Conservation (phyloP, 2,888 invertebrate species). For the Volucella inflata region DNA sequence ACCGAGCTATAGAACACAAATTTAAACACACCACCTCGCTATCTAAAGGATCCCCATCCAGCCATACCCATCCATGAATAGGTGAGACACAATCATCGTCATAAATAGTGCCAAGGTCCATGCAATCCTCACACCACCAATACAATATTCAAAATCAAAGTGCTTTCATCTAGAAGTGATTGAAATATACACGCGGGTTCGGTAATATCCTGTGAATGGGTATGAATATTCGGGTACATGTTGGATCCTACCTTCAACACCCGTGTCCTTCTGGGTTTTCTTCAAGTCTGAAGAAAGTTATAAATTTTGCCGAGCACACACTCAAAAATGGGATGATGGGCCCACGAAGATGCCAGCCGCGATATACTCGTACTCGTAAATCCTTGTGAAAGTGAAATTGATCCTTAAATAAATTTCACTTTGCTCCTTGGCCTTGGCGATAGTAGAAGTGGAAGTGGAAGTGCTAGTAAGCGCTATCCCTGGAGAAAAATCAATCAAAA, state of each 20-base stretch:
- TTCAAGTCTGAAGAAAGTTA: constrained; percentile 8
- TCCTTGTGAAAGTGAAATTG: constrained; percentile 63
- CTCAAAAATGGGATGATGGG: neutral
- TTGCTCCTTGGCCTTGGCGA: constrained; percentile 16
- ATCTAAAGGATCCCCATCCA: neutral
- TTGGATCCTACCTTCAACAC: neutral
- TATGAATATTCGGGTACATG: constrained; percentile 14
- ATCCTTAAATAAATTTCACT: constrained; percentile 72
- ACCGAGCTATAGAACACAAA: constrained; percentile 51
- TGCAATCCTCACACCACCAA: neutral
- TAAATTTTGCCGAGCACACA: constrained; percentile 29
- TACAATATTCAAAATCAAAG: constrained; percentile 47
- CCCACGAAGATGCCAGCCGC: constrained; percentile 14
- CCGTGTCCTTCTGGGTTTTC: constrained; percentile 9
- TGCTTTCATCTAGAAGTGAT: constrained; percentile 55
- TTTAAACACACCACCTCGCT: neutral
- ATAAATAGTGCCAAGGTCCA: neutral
- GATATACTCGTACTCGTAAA: constrained; percentile 42
- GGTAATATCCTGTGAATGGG: constrained; percentile 11
- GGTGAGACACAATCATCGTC: neutral
- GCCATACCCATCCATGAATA: neutral
- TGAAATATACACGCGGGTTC: constrained; percentile 40
- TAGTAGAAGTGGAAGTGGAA: neutral
- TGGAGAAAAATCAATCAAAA: constrained; percentile 58
- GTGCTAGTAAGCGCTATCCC: constrained; percentile 15